Evolutionary conservation across 2,797 vertebrate genomes (phyloP).

Genomic region (Threskiornis aethiopicus): DNA sequence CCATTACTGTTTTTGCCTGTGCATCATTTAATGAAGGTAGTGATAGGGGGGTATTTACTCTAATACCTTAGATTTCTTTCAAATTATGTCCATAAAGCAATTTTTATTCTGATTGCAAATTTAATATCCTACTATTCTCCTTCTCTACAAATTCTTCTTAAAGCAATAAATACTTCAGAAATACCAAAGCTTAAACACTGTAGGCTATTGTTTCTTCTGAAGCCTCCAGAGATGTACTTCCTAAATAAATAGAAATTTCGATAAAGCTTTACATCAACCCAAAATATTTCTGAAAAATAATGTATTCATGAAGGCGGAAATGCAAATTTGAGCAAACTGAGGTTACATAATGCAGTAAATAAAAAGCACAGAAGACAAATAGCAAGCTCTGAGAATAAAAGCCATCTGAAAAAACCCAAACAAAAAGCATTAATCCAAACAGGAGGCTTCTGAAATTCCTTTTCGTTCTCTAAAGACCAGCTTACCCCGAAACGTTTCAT

Average conservation of each 20-base stretch:
- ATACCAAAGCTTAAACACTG: neutral
- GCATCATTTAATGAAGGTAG: neutral
- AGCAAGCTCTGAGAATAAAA: constrained; percentile 4
- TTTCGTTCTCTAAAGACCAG: neutral
- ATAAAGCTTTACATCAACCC: neutral
- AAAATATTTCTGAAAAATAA: neutral
- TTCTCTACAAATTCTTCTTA: neutral
- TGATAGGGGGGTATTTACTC: neutral
- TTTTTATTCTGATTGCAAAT: neutral
- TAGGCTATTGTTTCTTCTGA: neutral
- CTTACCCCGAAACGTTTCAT: neutral
- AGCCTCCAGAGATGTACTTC: neutral
- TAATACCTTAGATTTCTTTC: neutral
- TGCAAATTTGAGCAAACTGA: neutral
- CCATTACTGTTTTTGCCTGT: neutral
- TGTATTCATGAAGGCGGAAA: constrained; percentile 1
- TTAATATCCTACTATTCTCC: neutral
- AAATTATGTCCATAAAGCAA: neutral
- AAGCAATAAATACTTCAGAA: constrained; percentile 13
- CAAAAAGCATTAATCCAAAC: neutral
- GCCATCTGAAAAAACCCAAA: neutral
- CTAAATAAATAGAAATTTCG: constrained; percentile 30
- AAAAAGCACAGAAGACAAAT: neutral
- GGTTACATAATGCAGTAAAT: neutral
- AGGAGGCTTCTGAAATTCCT: neutral